These are phyloP conservation scores for Rostratula benghalensis DNA, from an alignment of 2,113 vertebrate genomes.

Conservation along the genomic window DNA sequence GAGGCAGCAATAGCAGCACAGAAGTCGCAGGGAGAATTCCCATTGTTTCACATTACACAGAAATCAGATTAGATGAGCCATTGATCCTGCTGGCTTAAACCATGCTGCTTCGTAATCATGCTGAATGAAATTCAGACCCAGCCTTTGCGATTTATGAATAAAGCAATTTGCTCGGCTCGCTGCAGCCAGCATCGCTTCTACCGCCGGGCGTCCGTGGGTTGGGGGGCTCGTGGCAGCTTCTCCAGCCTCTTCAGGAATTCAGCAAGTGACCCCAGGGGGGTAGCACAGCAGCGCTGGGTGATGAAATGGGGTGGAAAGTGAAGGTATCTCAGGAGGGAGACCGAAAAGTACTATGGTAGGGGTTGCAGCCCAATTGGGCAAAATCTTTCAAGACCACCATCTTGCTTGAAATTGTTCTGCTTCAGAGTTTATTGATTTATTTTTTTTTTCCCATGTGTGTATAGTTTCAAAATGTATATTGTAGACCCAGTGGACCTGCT, in stretches of 20 bases:
- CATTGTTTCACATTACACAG: neutral
- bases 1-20: neutral
- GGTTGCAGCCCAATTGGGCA: neutral
- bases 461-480: neutral
- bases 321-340: neutral
- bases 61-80: neutral
- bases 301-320: conserved; percentile 7
- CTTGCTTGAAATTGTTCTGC: neutral
- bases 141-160: neutral
- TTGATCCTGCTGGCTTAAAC: neutral
- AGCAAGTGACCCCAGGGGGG: neutral
- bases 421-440: neutral
- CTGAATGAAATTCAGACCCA: neutral
- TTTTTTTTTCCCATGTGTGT: neutral
- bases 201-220: neutral
- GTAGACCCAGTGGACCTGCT: neutral
- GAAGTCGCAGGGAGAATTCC: conserved; percentile 3
- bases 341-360: neutral
- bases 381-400: neutral
- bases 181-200: neutral
- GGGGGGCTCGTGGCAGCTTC: neutral
- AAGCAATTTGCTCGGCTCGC: neutral
- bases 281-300: neutral
- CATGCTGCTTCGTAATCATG: neutral
- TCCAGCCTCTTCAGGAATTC: neutral